Evolutionary conservation across 2,797 vertebrate genomes (phyloP).

Genomic region (Ceryle rudis): DNA sequence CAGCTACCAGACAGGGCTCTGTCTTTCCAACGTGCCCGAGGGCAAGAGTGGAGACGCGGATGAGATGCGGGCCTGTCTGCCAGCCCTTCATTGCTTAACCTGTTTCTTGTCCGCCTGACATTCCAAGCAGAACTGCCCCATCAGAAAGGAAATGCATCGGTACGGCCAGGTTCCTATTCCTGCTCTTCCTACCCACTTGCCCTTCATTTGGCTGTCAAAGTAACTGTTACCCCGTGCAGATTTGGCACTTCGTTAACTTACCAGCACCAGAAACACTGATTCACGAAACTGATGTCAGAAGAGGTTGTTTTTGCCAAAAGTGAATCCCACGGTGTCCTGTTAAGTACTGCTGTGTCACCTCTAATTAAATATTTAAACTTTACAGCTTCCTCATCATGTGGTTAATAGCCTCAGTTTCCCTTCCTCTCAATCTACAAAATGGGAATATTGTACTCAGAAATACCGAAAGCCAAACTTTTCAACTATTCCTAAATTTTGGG

Average conservation of each 20-base stretch:
- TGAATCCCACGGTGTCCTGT: neutral
- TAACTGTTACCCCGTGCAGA: neutral
- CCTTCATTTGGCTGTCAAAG: neutral
- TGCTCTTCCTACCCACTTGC: neutral
- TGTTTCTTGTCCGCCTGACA: fast-evolving
- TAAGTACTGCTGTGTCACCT: neutral
- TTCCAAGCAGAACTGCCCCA: fast-evolving
- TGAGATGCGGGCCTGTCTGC: fast-evolving
- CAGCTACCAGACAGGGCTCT: neutral
- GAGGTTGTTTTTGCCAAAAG: constrained; percentile 37
- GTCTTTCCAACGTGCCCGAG: neutral
- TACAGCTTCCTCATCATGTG: neutral
- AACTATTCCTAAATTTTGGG: neutral
- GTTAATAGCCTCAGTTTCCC: neutral
- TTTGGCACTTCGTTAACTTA: neutral
- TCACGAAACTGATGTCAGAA: constrained; percentile 3
- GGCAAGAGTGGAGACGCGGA: fast-evolving
- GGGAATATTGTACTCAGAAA: neutral
- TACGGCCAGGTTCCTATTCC: neutral
- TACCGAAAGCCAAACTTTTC: neutral
- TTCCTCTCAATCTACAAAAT: neutral
- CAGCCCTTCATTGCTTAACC: neutral
- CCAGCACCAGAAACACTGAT: constrained; percentile 2
- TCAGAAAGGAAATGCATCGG: neutral
- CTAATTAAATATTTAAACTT: neutral